These are phyloP conservation scores for Notolepis coatsorum DNA, from an alignment of 2,797 vertebrate species.

Conservation along the genomic window DNA sequence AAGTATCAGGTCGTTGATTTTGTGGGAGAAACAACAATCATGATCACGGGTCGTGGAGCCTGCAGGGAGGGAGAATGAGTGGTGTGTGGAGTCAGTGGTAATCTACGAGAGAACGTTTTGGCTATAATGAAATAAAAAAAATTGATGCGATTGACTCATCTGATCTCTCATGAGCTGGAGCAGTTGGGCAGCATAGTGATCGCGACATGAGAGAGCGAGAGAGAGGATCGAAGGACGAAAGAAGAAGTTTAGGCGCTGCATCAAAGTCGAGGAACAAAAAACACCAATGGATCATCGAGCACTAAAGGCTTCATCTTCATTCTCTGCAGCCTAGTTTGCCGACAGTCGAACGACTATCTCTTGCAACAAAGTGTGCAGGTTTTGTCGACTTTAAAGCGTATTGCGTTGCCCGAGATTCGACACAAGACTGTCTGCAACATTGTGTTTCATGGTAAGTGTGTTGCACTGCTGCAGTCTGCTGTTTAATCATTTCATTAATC, in stretches of 20 bases:
- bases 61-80: neutral
- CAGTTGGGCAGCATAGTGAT: neutral
- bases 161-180: no score
- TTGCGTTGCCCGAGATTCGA: neutral
- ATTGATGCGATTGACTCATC: no score
- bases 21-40: slow-evolving; percentile 7
- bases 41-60: neutral
- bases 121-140: no score
- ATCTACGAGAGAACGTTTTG: slow-evolving; percentile 1
- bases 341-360: neutral
- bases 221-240: neutral
- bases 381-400: neutral
- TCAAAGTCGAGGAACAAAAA: slow-evolving; percentile 8
- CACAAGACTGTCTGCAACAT: neutral
- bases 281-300: neutral
- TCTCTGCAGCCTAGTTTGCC: neutral
- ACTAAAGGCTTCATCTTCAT: no score
- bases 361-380: neutral
- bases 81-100: neutral
- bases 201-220: neutral
- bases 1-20: neutral
- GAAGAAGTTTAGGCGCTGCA: slow-evolving; percentile 1
- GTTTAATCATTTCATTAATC: no score
- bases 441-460: neutral
- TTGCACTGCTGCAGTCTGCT: no score